phyloP scores from a whole-genome alignment of 2,797 vertebrate species.

The Onychomys torridus region DNA sequence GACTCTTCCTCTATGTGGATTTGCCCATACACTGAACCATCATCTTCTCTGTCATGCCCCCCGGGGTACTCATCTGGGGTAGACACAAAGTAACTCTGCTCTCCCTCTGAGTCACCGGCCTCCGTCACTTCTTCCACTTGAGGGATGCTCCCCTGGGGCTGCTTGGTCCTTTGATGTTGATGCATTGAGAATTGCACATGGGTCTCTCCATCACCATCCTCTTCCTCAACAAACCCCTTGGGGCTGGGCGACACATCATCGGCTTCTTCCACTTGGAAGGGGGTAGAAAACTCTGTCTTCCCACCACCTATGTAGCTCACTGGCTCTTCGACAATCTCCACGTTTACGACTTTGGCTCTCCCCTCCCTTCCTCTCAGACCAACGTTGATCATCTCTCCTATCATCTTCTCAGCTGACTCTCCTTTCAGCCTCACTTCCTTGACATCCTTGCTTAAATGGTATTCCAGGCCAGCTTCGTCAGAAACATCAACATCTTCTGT shows the following conservation, averaged over 20 bases:
- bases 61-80: slow-evolving; percentile 93
- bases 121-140: slow-evolving; percentile 88
- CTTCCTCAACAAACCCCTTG: slow-evolving; percentile 74
- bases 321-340: slow-evolving; percentile 95
- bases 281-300: slow-evolving; percentile 85
- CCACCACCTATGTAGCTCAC: slow-evolving; percentile 88
- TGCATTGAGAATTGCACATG: slow-evolving; percentile 49
- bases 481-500: slow-evolving; percentile 92
- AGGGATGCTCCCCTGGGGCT: slow-evolving; percentile 67
- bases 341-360: slow-evolving; percentile 90
- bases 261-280: slow-evolving; percentile 94
- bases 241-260: slow-evolving; percentile 87
- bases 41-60: slow-evolving; percentile 86
- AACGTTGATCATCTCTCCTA: slow-evolving; percentile 91
- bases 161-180: slow-evolving; percentile 80
- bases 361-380: slow-evolving; percentile 88
- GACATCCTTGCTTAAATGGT: slow-evolving; percentile 89
- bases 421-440: slow-evolving; percentile 90
- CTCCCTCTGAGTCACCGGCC: slow-evolving; percentile 90
- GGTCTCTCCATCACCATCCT: slow-evolving; percentile 68
- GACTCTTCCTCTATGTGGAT: slow-evolving; percentile 90
- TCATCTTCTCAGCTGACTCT: slow-evolving; percentile 90
- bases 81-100: slow-evolving; percentile 96
- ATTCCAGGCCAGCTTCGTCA: slow-evolving; percentile 86
- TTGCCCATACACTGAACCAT: slow-evolving; percentile 93